Conservation (phyloP, 2,797 vertebrate species). For the Sebastes hopkinsi region DNA sequence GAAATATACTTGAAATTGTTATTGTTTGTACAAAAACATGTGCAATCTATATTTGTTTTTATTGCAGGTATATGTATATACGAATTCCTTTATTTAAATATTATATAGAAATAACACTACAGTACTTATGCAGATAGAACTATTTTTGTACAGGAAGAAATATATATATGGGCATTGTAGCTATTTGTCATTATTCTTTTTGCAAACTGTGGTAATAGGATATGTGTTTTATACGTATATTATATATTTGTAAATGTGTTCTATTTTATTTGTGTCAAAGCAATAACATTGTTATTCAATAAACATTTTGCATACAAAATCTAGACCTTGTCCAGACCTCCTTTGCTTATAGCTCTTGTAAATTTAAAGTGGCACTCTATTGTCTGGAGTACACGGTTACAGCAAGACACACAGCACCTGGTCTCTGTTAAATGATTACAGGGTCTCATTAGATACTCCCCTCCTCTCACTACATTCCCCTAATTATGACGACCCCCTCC, state of each 20-base stretch:
- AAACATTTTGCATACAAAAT: constrained; percentile 82
- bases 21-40: constrained; percentile 83
- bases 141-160: constrained; percentile 88
- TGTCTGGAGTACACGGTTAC: constrained; percentile 43
- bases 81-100: constrained; percentile 85
- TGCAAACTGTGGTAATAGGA: constrained; percentile 80
- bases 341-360: constrained; percentile 50
- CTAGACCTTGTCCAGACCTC: constrained; percentile 53
- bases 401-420: constrained; percentile 67
- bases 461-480: constrained; percentile 63
- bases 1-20: constrained; percentile 86
- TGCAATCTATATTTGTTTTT: constrained; percentile 85
- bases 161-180: constrained; percentile 86
- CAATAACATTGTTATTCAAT: constrained; percentile 81
- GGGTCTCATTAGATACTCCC: constrained; percentile 69
- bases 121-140: constrained; percentile 82
- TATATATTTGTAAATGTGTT: constrained; percentile 83
- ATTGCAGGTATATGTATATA: constrained; percentile 83
- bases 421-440: constrained; percentile 75
- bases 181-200: constrained; percentile 79
- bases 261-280: constrained; percentile 83
- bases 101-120: constrained; percentile 82
- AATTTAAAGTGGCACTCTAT: constrained; percentile 57
- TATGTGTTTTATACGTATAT: constrained; percentile 76
- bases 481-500: constrained; percentile 47